phyloP scores from a whole-genome alignment of 2,113 vertebrate genomes.

The Proteles cristata region DNA sequence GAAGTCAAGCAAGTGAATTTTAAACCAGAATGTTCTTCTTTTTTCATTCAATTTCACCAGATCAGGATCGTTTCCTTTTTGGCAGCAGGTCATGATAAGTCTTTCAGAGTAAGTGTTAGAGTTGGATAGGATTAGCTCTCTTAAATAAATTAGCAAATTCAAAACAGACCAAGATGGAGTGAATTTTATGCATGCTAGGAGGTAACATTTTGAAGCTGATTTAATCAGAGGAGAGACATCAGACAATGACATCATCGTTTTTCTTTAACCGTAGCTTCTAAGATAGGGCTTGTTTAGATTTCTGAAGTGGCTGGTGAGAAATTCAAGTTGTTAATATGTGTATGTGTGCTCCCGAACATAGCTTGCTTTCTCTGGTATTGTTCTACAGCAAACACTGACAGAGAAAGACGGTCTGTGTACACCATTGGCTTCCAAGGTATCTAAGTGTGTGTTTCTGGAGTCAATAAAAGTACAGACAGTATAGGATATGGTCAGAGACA shows the following conservation, averaged over 20 bases:
- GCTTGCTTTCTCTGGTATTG: background rate
- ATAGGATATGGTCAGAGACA: background rate
- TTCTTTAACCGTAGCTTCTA: background rate
- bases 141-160: constrained; percentile 22
- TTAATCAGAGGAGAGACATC: constrained; percentile 18
- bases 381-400: background rate
- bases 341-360: background rate
- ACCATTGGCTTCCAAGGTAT: background rate
- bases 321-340: background rate
- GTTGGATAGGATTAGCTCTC: background rate
- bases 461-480: background rate
- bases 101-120: constrained; percentile 44
- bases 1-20: background rate
- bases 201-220: constrained; percentile 23
- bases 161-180: background rate
- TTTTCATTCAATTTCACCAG: constrained; percentile 27
- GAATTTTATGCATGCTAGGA: background rate
- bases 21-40: background rate
- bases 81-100: background rate
- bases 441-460: background rate
- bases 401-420: background rate
- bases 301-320: background rate
- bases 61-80: background rate
- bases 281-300: background rate
- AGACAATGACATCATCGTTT: background rate